phyloP scores from a whole-genome alignment of 2,113 vertebrate species.

The Bucco capensis region DNA sequence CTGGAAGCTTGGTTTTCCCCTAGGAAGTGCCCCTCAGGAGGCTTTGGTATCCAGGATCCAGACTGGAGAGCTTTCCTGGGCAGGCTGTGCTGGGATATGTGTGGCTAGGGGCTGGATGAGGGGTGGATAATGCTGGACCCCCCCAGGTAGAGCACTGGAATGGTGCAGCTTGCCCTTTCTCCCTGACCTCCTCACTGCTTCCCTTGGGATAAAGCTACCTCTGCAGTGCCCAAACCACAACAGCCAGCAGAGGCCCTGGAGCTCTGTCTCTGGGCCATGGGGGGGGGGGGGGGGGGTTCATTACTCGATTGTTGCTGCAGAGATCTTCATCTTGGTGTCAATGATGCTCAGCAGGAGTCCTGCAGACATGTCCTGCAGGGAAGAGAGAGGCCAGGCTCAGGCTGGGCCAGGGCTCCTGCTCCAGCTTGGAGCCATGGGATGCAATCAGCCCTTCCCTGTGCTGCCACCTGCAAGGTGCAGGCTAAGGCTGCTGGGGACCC shows the following conservation, averaged over 20 bases:
- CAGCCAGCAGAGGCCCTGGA: too few relatives aligned
- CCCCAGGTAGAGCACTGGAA: fast-evolving
- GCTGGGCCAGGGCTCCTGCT: fast-evolving
- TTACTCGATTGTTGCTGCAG: not conserved
- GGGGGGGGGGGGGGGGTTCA: too few relatives aligned
- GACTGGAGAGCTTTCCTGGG: fast-evolving
- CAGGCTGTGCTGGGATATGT: not conserved
- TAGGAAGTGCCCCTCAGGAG: fast-evolving
- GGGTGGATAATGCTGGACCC: too few relatives aligned
- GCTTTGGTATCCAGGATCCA: not conserved
- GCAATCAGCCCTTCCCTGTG: fast-evolving
- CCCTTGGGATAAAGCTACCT: not conserved
- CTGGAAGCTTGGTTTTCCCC: not conserved
- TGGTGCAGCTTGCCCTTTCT: not conserved
- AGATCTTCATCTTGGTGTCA: slow-evolving; percentile 6
- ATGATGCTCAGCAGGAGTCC: not conserved
- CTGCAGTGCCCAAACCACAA: not conserved
- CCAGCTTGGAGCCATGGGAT: fast-evolving
- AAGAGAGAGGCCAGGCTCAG: not conserved
- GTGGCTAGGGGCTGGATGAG: fast-evolving
- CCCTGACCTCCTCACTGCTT: not conserved
- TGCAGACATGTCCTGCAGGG: not conserved
- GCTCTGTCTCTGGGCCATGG: too few relatives aligned
- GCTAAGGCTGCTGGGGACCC: fast-evolving
- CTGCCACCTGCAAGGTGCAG: fast-evolving